Base-by-base conservation (phyloP, 2,113 vertebrate genomes). In the Lethenteron reissneri region DNA sequence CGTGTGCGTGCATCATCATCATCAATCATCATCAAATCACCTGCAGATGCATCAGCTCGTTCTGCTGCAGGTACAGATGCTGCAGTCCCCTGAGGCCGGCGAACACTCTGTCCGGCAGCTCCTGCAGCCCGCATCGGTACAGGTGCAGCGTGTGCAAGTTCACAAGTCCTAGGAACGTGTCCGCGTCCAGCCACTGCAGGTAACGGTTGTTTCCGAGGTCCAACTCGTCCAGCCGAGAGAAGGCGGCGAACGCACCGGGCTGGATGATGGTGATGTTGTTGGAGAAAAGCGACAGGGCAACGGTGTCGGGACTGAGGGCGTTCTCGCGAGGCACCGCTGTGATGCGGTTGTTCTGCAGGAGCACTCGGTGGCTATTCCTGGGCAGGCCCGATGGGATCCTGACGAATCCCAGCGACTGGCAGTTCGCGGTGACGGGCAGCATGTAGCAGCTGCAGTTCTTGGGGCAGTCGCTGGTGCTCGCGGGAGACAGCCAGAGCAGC, bases 241-340 rank as follows among this genome's bases (percentile, higher is more conserved):
- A 95, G 75, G 89, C 92, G 0, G 83, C 83, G n/a, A 97, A 97
- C 73, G 90, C 87, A 76, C 81, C 83, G 11, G 92, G 88, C 75
- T 94, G 87, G 9, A 97, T 90, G 81, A 86, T 89, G 76, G 90
- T 90, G 78, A 97, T 88, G 79, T 97, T 95, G 81, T 97, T 97
- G 80, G 92, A 92, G 78, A 96, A 97, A 74, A 97, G 85, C 92
- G 90, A 96, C 74, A 97, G 80, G 78, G 86, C 95, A 79, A 89
- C 86, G 74, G 87, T 86, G 77, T 86, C 83, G 1, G 91, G 87
- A 74, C 87, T 90, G 83, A 97, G 94, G n/a, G 64, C n/a, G 81
- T 91, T 89, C 72, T 90, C 90, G 2, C 83, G 84, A 56, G 87
- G 87, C 57, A 97, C 84, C 76, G 87, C 76, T 73, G 84, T 84